These are phyloP conservation scores for Solenodon paradoxus DNA, from an alignment of 2,113 vertebrate genomes.

Conservation along the genomic window DNA sequence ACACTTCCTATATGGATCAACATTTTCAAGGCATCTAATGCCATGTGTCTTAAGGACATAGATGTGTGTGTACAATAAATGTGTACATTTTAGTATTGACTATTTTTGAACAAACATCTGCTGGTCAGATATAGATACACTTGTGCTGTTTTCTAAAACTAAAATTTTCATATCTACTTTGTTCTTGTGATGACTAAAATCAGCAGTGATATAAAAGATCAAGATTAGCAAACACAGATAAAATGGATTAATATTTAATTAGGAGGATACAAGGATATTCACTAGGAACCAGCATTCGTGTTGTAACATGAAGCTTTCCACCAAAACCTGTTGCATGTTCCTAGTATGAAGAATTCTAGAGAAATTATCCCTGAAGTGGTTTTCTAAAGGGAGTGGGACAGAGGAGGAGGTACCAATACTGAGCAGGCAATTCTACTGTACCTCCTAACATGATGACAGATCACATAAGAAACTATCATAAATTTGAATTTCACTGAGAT, in stretches of 20 bases:
- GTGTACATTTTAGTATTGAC: too few species aligned
- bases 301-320: not conserved
- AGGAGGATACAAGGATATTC: not conserved
- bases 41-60: not conserved
- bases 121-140: not conserved
- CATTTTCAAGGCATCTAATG: not conserved
- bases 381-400: not conserved
- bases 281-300: not conserved
- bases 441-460: not conserved
- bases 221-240: not conserved
- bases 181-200: not conserved
- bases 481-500: not conserved
- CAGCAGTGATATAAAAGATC: not conserved
- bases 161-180: not conserved
- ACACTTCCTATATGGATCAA: not conserved
- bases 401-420: not conserved
- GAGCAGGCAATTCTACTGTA: not conserved
- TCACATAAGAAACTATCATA: not conserved
- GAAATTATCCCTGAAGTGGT: not conserved
- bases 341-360: not conserved
- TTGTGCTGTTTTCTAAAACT: not conserved
- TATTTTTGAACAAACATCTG: not conserved
- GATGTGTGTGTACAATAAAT: not conserved
- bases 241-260: slow-evolving; percentile 1
- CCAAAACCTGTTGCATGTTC: not conserved